Evolutionary conservation across 92 coral and sea anemone genomes (phyloP).

Genomic region (Paragorgia papillata): DNA sequence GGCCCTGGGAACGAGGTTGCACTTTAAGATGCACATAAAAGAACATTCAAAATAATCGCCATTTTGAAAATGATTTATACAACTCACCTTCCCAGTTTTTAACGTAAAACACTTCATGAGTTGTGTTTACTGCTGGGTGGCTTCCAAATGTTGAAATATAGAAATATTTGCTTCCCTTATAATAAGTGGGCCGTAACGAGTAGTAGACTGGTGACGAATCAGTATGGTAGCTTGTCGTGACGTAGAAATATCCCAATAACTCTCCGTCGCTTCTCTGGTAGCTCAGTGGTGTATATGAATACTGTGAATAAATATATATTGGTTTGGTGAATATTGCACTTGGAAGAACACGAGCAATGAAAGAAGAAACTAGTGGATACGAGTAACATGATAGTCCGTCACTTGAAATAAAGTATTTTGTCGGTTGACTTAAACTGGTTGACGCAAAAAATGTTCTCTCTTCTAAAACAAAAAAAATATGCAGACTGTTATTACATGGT

Average conservation of each 20-base stretch:
- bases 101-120: background rate
- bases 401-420: background rate
- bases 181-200: background rate
- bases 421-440: background rate
- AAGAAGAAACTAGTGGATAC: background rate
- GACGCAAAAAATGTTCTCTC: slow-evolving; percentile 10
- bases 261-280: background rate
- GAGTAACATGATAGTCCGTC: background rate
- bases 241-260: slow-evolving; percentile 6
- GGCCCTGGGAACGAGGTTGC: no score
- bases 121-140: background rate
- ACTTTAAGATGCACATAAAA: no score
- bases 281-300: background rate
- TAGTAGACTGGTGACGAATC: background rate
- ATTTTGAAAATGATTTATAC: no score
- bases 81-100: background rate
- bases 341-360: slow-evolving; percentile 7
- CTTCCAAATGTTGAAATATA: background rate
- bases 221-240: background rate
- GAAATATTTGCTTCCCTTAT: no score
- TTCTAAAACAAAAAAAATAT: background rate
- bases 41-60: no score
- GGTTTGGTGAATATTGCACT: background rate
- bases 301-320: background rate
- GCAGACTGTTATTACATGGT: background rate